phyloP scores from a whole-genome alignment of 1,140 invertebrate genomes.

The Dufourea novaeangliae region DNA sequence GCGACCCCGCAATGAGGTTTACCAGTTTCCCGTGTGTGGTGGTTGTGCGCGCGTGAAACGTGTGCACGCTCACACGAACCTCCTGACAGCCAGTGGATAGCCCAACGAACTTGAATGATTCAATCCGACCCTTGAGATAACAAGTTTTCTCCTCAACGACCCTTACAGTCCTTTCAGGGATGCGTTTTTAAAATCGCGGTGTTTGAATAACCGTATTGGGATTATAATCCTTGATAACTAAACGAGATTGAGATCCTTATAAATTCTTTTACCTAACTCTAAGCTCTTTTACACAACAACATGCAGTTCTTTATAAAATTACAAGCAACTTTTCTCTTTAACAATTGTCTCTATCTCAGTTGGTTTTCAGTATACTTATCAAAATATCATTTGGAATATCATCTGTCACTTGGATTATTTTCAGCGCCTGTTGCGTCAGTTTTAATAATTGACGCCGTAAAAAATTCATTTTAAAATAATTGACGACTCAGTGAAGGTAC shows the following conservation, averaged over 20 bases:
- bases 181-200: background rate
- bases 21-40: conserved; percentile 42
- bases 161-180: background rate
- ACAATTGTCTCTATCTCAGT: too few relatives aligned
- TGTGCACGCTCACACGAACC: conserved; percentile 35
- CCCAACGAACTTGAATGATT: conserved; percentile 61
- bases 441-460: too few relatives aligned
- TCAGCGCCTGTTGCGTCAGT: too few relatives aligned
- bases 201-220: background rate
- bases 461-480: too few relatives aligned
- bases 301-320: too few relatives aligned
- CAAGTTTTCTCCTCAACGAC: conserved; percentile 46
- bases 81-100: conserved; percentile 42
- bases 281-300: too few relatives aligned
- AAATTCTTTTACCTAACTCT: too few relatives aligned
- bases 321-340: too few relatives aligned
- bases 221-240: background rate
- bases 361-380: too few relatives aligned
- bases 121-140: conserved; percentile 59
- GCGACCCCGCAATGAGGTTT: conserved; percentile 59
- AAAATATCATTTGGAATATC: too few relatives aligned
- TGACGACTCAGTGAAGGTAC: too few relatives aligned
- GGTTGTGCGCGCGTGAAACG: conserved; percentile 30
- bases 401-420: too few relatives aligned
- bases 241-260: background rate